Base-by-base conservation (phyloP, 2,113 vertebrate genomes). In the Pterocles burchelli region DNA sequence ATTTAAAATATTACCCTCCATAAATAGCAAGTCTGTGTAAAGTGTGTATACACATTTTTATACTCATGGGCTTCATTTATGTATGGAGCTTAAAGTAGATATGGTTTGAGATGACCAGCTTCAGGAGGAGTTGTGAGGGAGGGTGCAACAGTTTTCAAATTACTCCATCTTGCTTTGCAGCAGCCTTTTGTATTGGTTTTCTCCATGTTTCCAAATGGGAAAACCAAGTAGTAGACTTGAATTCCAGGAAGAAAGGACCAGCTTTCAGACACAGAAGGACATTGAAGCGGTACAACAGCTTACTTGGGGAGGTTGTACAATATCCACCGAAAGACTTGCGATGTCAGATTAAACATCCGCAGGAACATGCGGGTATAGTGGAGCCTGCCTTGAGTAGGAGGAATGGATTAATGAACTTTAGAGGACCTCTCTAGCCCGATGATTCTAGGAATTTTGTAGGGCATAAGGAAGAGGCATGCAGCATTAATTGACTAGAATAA, bases 21-120 rank as follows among this genome's bases (percentile, higher is more conserved):
- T 65, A 68, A 29, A 17, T 29, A 78, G 24, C 14, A 58, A 48
- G 12, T 14, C 2, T 72, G 9, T 67, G 17, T 75, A 65, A 85
- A 75, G 79, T 55, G 8, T 43, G 18, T 16, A 10, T 38, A 29
- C 2, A 9, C 6, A 3, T 59, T 78, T 93, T 88, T 75, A 17
- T 57, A 38, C 12, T 59, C 5, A 1, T 2, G 8, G 28, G 4
- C 7, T 78, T 80, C 0, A 0, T 80, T 59, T 89, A 22, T 75
- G 4, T 51, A 10, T 19, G n/a, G 38, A 88, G 16, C 16, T 88
- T 78, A 26, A 89, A 29, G 57, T 15, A 43, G 29, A 16, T 68
- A 29, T 72, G 57, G 52, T 34, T 55, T 49, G 61, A 63, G 54
- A 55, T 89, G 41, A 20, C 19, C 48, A 8, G 49, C 18, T 67